These are phyloP conservation scores for Globodera ellingtonae DNA, from an alignment of 1,140 invertebrate species.

Conservation along the genomic window DNA sequence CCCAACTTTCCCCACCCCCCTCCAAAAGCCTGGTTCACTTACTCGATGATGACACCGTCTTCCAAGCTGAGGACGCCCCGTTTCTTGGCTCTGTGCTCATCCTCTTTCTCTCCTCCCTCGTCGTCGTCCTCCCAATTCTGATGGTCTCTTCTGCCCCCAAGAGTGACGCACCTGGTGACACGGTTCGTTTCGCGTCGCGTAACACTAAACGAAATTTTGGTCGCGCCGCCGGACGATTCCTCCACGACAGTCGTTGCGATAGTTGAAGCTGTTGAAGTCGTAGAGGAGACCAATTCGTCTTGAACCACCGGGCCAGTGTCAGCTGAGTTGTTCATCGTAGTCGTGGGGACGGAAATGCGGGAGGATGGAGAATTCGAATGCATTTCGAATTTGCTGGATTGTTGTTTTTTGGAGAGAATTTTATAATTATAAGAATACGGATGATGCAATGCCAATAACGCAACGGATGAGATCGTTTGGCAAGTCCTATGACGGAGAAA, in stretches of 20 bases:
- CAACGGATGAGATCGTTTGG: not conserved
- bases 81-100: slow-evolving; percentile 10
- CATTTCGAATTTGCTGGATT: not conserved
- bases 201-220: slow-evolving; percentile 28
- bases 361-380: too few relatives aligned
- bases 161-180: slow-evolving; percentile 7
- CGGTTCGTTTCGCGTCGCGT: not conserved
- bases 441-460: not conserved
- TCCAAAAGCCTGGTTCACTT: not conserved
- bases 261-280: too few relatives aligned
- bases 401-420: not conserved
- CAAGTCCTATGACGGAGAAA: not conserved
- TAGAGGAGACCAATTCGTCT: too few relatives aligned
- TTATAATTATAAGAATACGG: not conserved
- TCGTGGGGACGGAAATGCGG: too few relatives aligned
- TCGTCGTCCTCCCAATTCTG: not conserved
- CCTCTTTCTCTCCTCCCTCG: not conserved
- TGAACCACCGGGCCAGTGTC: too few relatives aligned
- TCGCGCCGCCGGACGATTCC: not conserved
- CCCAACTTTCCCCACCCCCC: too few relatives aligned
- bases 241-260: too few relatives aligned
- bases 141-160: not conserved
- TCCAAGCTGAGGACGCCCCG: slow-evolving; percentile 24
- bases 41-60: slow-evolving; percentile 23
- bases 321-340: too few relatives aligned